phyloP scores from a whole-genome alignment of 2,113 vertebrate genomes.

The Eurypyga helias region DNA sequence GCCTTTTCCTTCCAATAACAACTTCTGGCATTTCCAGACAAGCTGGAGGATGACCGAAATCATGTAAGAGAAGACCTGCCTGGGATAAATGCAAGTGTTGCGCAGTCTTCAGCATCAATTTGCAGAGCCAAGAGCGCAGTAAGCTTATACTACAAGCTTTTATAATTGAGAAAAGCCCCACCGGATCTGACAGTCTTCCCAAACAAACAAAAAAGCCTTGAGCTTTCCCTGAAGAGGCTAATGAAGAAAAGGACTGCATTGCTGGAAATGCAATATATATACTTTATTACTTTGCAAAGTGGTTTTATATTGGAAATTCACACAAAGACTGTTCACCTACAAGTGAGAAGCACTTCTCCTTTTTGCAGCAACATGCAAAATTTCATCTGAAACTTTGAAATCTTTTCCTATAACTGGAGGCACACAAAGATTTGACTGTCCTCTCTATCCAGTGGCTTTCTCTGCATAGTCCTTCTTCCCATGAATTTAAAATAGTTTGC shows the following conservation, averaged over 20 bases:
- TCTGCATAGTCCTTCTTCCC: background rate
- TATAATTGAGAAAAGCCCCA: background rate
- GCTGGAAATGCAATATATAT: background rate
- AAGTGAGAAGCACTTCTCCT: background rate
- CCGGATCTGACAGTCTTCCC: background rate
- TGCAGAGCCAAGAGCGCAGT: background rate
- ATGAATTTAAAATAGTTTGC: constrained; percentile 44
- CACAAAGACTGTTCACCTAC: background rate
- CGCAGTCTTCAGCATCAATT: background rate
- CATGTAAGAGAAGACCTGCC: background rate
- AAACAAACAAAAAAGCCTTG: background rate
- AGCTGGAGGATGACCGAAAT: background rate
- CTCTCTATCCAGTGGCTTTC: background rate
- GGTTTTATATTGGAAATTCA: background rate
- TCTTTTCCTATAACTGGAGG: background rate
- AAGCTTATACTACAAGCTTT: background rate
- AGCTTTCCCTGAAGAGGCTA: background rate
- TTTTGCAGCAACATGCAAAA: background rate
- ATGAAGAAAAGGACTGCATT: background rate
- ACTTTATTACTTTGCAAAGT: background rate
- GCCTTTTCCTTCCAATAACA: background rate
- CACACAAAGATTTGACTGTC: background rate
- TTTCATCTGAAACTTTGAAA: background rate
- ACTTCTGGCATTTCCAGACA: background rate
- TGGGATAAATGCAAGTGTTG: background rate